phyloP scores from a whole-genome alignment of 2,797 vertebrate genomes.

The Babyrousa celebensis region DNA sequence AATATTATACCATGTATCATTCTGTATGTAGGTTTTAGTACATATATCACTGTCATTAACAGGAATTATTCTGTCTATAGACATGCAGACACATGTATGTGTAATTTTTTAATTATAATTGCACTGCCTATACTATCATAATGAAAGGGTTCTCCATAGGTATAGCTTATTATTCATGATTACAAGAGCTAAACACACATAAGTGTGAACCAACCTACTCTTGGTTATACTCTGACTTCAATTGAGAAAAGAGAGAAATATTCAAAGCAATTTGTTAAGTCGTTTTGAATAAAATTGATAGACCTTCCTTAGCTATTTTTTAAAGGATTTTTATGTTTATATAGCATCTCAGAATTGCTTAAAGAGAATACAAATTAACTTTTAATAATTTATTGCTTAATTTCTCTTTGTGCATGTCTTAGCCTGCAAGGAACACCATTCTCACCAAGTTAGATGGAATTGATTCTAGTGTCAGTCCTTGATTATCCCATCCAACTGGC shows the following conservation, averaged over 20 bases:
- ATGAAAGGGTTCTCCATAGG: conserved; percentile 24
- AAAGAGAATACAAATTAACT: conserved; percentile 37
- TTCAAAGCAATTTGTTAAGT: not conserved
- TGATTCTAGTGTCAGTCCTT: not conserved
- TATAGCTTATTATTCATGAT: not conserved
- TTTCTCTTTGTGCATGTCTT: conserved; percentile 6
- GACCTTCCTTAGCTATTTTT: not conserved
- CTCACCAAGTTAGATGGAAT: not conserved
- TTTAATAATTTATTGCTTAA: not conserved
- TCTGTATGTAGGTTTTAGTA: not conserved
- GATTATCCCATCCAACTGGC: not conserved
- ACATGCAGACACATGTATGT: not conserved
- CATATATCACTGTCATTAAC: not conserved
- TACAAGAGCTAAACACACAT: not conserved
- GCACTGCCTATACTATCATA: not conserved
- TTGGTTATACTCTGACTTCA: conserved; percentile 28
- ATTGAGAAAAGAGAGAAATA: conserved; percentile 9
- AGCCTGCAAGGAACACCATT: not conserved
- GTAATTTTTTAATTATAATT: conserved; percentile 1
- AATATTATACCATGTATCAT: not conserved
- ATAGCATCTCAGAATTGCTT: not conserved
- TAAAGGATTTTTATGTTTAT: conserved; percentile 1
- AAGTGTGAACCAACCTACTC: not conserved
- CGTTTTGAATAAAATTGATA: not conserved
- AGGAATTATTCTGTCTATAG: not conserved